These are phyloP conservation scores for Spodoptera litura DNA, from an alignment of 1,140 invertebrate species.

Conservation along the genomic window DNA sequence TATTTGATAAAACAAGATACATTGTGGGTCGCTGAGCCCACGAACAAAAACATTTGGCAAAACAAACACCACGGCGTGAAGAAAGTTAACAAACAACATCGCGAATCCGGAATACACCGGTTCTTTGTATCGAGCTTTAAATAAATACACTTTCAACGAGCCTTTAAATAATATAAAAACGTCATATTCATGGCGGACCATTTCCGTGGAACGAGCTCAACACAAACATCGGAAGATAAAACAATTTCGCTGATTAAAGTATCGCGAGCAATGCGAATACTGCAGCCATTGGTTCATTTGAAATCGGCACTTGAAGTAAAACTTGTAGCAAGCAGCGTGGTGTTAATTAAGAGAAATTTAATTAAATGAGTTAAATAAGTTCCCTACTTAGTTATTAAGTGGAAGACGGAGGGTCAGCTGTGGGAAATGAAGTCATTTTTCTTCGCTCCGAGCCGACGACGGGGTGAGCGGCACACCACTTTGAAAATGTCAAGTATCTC, in stretches of 20 bases:
- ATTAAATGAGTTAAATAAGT: constrained; percentile 28
- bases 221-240: constrained; percentile 14
- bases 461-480: constrained; percentile 1
- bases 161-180: constrained; percentile 11
- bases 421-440: constrained; percentile 29
- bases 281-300: neutral
- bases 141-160: constrained; percentile 18
- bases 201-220: neutral
- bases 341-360: constrained; percentile 37
- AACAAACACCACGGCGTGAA: constrained; percentile 2
- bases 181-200: neutral
- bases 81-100: constrained; percentile 6
- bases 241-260: neutral
- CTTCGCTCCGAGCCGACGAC: neutral
- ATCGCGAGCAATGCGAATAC: neutral
- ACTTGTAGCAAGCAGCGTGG: constrained; percentile 4
- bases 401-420: constrained; percentile 1
- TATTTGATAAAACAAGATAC: constrained; percentile 24
- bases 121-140: constrained; percentile 1
- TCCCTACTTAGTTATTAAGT: constrained; percentile 13
- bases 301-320: constrained; percentile 1
- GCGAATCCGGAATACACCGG: constrained; percentile 4
- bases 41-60: neutral
- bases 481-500: neutral
- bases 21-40: neutral